These are phyloP conservation scores for Colossoma macropomum DNA, from an alignment of 2,113 vertebrate genomes.

Conservation along the genomic window DNA sequence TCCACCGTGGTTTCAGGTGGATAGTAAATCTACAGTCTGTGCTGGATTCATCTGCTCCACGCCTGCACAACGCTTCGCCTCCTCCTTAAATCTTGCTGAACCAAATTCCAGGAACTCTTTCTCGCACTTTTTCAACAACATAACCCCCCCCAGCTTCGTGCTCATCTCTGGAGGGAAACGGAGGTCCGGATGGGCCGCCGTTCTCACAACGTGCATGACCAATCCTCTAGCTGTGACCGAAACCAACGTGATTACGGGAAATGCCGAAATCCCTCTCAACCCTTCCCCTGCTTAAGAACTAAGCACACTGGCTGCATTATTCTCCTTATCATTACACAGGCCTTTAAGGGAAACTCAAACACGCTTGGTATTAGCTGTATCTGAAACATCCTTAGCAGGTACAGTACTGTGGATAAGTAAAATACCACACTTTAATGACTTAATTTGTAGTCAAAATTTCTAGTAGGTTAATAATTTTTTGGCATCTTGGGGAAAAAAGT, in stretches of 20 bases:
- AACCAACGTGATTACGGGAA: neutral
- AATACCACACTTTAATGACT: too few species aligned
- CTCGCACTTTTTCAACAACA: neutral
- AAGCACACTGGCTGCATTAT: neutral
- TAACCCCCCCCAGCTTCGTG: neutral
- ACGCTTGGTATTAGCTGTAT: neutral
- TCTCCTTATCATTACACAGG: neutral
- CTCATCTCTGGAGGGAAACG: neutral
- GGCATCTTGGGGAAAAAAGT: too few species aligned
- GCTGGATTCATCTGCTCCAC: constrained; percentile 35
- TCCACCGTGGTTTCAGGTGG: constrained; percentile 27
- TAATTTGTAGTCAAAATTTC: too few species aligned
- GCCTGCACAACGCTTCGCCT: constrained; percentile 11
- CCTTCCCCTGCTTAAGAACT: neutral
- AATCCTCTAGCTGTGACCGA: constrained; percentile 2
- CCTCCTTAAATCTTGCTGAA: constrained; percentile 43
- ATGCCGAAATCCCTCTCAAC: neutral
- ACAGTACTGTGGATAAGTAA: too few species aligned
- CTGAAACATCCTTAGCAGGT: neutral
- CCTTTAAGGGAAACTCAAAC: neutral
- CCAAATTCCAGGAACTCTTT: constrained; percentile 40
- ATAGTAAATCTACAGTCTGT: constrained; percentile 48
- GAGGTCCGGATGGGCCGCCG: neutral
- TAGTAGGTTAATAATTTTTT: too few species aligned
- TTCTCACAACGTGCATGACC: constrained; percentile 8